These are phyloP conservation scores for Hyperoplus lanceolatus DNA, from an alignment of 2,797 vertebrate species.

Conservation along the genomic window DNA sequence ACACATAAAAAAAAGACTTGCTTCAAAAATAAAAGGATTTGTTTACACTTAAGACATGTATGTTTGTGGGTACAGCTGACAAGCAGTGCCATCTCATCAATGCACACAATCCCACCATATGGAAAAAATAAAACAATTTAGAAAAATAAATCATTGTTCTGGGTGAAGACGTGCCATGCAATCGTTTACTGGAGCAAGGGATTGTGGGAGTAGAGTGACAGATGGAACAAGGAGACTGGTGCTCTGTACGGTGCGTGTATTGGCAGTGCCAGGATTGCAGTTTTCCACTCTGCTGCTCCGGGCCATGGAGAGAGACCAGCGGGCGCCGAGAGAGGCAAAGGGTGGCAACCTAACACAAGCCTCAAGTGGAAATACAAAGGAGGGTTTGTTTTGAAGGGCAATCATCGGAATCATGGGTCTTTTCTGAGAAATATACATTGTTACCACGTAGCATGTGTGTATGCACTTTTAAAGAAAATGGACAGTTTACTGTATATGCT, in stretches of 20 bases:
- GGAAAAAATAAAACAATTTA: slow-evolving; percentile 2
- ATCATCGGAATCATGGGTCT: neutral
- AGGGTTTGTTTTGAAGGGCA: neutral
- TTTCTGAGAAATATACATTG: neutral
- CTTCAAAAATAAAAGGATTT: neutral
- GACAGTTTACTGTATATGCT: neutral
- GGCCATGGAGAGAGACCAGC: slow-evolving; percentile 46
- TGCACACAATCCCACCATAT: neutral
- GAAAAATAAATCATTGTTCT: slow-evolving; percentile 20
- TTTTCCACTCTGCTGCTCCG: slow-evolving; percentile 67
- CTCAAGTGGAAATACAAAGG: slow-evolving; percentile 5
- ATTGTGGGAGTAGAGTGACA: slow-evolving; percentile 69
- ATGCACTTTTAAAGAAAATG: neutral
- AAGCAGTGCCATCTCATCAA: neutral
- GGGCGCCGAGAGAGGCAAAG: slow-evolving; percentile 21
- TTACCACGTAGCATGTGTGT: neutral
- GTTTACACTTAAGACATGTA: neutral
- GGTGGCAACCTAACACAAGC: slow-evolving; percentile 21
- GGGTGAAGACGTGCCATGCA: slow-evolving; percentile 39
- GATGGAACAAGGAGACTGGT: slow-evolving; percentile 69
- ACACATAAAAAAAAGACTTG: too few relatives aligned
- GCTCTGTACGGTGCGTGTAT: slow-evolving; percentile 52
- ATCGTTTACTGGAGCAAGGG: slow-evolving; percentile 62
- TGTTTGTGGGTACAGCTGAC: neutral
- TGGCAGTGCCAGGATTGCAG: slow-evolving; percentile 66